Evolutionary conservation across 2,888 invertebrate genomes (phyloP).

Genomic region (Hanleya hanleyi): DNA sequence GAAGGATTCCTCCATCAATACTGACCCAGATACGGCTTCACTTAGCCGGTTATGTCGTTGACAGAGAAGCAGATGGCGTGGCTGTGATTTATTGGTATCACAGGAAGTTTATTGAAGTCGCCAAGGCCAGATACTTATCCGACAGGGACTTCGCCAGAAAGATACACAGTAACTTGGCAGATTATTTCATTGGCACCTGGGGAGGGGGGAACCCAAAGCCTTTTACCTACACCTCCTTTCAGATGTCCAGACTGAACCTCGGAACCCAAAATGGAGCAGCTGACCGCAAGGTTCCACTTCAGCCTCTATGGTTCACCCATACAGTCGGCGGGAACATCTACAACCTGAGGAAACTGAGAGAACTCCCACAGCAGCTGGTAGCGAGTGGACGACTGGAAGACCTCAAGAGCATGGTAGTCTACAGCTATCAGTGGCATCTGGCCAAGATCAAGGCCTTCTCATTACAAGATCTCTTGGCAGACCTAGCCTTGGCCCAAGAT

Average conservation of each 20-base stretch:
- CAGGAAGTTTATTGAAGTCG: conserved; percentile 38
- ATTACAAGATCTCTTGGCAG: not conserved
- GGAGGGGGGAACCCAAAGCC: conserved; percentile 19
- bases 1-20: conserved; percentile 52
- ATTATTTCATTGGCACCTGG: conserved; percentile 37
- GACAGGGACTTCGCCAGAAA: conserved; percentile 10
- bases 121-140: conserved; percentile 27
- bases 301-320: conserved; percentile 31
- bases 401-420: not conserved
- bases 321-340: conserved; percentile 77
- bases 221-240: conserved; percentile 10
- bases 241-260: not conserved
- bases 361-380: conserved; percentile 39
- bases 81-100: conserved; percentile 44
- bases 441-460: conserved; percentile 13
- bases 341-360: conserved; percentile 42
- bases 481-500: not conserved
- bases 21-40: conserved; percentile 45
- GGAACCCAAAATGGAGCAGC: conserved; percentile 13
- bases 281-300: conserved; percentile 32
- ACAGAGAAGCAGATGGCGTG: conserved; percentile 50
- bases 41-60: conserved; percentile 47
- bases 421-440: not conserved
- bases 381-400: not conserved
- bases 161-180: conserved; percentile 80